Conservation (phyloP, 1,140 invertebrate species). For the Sycophaga agraensis region DNA sequence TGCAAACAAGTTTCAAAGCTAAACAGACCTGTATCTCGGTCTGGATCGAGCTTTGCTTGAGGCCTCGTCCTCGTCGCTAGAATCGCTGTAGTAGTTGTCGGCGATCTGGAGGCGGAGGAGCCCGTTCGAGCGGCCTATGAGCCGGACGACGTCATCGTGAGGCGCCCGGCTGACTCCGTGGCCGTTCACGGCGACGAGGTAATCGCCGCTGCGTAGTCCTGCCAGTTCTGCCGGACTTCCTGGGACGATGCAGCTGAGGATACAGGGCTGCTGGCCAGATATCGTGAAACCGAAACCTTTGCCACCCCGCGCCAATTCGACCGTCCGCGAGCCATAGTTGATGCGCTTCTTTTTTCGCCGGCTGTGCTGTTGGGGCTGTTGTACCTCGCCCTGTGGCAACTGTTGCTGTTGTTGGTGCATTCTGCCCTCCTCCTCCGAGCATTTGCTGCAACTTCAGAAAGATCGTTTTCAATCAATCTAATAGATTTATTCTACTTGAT, state of each 20-base stretch:
- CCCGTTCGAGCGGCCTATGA: conserved; percentile 84
- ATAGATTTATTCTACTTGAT: no score
- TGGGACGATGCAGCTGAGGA: conserved; percentile 82
- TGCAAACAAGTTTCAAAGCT: no score
- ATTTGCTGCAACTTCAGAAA: not conserved
- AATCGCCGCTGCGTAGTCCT: conserved; percentile 86
- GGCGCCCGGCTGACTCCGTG: conserved; percentile 83
- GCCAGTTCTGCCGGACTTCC: conserved; percentile 83
- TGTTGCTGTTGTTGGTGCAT: conserved; percentile 8
- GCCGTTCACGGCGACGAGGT: conserved; percentile 88
- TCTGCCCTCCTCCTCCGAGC: not conserved
- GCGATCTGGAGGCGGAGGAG: conserved; percentile 80
- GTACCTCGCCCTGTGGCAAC: not conserved
- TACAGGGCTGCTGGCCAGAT: conserved; percentile 89
- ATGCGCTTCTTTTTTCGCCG: conserved; percentile 77
- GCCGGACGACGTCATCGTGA: conserved; percentile 88
- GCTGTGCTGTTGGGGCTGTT: conserved; percentile 62
- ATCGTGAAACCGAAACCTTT: conserved; percentile 92
- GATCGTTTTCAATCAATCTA: no score
- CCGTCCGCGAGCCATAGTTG: conserved; percentile 78
- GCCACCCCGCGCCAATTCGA: conserved; percentile 80
- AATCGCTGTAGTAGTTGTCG: conserved; percentile 85
- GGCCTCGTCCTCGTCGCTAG: conserved; percentile 69
- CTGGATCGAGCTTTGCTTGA: conserved; percentile 55
- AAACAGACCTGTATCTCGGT: conserved; percentile 67